Evolutionary conservation across 2,888 invertebrate species (phyloP).

Genomic region (Andrena dorsata): DNA sequence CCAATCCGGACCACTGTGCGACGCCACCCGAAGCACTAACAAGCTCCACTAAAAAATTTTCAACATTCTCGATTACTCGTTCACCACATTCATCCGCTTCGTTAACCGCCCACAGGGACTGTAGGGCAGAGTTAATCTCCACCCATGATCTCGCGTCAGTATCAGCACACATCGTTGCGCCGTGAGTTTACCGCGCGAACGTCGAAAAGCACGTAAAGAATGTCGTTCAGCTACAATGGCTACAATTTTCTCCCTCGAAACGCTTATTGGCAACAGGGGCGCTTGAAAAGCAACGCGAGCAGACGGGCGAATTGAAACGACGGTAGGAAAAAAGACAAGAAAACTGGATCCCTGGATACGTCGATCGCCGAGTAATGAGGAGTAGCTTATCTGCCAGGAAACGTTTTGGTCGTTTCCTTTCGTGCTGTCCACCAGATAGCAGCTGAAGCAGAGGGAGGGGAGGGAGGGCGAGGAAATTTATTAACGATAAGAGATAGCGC

Average conservation of each 20-base stretch:
- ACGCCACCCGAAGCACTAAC: no score
- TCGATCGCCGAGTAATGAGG: constrained; percentile 17
- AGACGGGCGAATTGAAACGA: constrained; percentile 19
- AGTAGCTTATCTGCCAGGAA: constrained; percentile 22
- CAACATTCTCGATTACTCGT: no score
- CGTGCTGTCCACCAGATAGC: constrained; percentile 17
- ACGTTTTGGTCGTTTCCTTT: constrained; percentile 1
- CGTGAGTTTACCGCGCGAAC: no score
- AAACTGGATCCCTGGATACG: not conserved
- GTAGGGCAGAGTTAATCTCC: no score
- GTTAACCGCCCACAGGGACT: no score
- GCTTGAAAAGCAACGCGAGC: constrained; percentile 6
- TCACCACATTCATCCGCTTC: no score
- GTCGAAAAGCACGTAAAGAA: no score
- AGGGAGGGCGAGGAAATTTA: constrained; percentile 59
- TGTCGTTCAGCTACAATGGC: not conserved
- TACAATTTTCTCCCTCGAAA: constrained; percentile 22
- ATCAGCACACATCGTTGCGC: no score
- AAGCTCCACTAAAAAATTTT: no score
- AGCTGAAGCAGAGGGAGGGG: not conserved
- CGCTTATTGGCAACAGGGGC: constrained; percentile 4
- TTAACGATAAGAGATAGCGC: constrained; percentile 68
- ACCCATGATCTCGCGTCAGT: no score
- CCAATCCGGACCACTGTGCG: no score
- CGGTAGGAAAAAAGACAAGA: not conserved